Percentiles rank a stretch among this genome's conserved stretches.
These are phyloP conservation scores for Azemiops feae DNA, from an alignment of 2,113 vertebrate species.

Conservation along the genomic window DNA sequence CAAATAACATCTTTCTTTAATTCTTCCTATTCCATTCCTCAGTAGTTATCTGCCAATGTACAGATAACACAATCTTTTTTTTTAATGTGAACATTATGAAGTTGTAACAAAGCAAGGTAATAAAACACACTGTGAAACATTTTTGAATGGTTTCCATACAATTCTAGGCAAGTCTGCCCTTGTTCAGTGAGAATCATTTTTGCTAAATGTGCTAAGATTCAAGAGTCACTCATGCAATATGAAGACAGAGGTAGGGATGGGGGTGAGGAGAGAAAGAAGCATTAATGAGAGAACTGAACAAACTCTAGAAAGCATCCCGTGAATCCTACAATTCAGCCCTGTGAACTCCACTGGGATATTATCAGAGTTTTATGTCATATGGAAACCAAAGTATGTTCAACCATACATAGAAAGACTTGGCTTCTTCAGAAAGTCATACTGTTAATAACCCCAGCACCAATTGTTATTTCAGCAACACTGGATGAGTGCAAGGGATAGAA, in stretches of 20 bases:
- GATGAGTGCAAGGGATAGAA: not conserved
- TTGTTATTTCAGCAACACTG: not conserved
- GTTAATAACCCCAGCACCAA: not conserved
- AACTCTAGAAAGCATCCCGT: not conserved
- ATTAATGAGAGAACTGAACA: not conserved
- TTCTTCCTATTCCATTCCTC: not conserved
- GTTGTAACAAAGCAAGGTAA: not conserved
- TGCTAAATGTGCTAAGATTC: not conserved
- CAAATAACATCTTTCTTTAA: not conserved
- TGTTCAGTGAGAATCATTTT: not conserved
- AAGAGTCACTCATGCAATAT: not conserved
- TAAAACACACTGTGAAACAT: not conserved
- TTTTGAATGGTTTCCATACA: not conserved
- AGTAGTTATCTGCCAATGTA: not conserved
- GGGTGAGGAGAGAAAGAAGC: not conserved
- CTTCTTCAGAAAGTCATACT: not conserved
- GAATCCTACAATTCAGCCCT: not conserved
- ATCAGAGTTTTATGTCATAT: not conserved
- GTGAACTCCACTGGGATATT: not conserved
- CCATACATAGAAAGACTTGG: not conserved
- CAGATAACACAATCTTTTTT: not conserved
- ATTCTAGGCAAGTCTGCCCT: not conserved
- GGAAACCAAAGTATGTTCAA: not conserved
- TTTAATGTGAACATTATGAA: not conserved
- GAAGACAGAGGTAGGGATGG: not conserved